These are phyloP conservation scores for Pterophyllum scalare DNA, from an alignment of 2,113 vertebrate genomes.

Conservation along the genomic window DNA sequence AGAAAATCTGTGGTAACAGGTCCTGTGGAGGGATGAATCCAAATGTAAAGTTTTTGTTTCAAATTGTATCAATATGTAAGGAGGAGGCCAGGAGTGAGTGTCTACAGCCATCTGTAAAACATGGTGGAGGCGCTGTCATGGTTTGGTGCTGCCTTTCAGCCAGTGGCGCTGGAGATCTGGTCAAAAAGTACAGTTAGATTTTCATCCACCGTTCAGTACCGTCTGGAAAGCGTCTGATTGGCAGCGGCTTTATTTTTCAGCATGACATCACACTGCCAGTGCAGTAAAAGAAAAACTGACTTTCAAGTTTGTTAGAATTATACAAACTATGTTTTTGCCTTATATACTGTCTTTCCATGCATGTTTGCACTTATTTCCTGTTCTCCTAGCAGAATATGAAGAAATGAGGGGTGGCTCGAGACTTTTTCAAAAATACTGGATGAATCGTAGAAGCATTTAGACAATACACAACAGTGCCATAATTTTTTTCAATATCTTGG, in stretches of 20 bases:
- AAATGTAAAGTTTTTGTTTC: neutral
- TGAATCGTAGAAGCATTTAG: neutral
- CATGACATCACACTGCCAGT: neutral
- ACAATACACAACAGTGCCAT: neutral
- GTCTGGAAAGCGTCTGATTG: neutral
- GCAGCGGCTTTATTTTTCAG: neutral
- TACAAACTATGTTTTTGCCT: too few relatives aligned
- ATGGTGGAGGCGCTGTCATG: neutral
- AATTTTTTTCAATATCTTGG: neutral
- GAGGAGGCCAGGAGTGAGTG: neutral
- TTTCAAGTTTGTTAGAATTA: too few relatives aligned
- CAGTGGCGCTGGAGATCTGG: neutral
- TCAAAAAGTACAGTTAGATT: neutral
- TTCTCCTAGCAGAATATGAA: neutral
- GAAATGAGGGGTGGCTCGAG: neutral
- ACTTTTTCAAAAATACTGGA: neutral
- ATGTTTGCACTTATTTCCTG: neutral
- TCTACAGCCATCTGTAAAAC: neutral
- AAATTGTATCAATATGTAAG: neutral
- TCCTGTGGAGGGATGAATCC: neutral
- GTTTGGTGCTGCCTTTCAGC: neutral
- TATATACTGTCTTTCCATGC: too few relatives aligned
- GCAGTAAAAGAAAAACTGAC: too few relatives aligned
- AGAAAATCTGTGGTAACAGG: neutral
- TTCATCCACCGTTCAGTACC: neutral